Conservation (phyloP, 2,113 vertebrate genomes). For the Hassar affinis region DNA sequence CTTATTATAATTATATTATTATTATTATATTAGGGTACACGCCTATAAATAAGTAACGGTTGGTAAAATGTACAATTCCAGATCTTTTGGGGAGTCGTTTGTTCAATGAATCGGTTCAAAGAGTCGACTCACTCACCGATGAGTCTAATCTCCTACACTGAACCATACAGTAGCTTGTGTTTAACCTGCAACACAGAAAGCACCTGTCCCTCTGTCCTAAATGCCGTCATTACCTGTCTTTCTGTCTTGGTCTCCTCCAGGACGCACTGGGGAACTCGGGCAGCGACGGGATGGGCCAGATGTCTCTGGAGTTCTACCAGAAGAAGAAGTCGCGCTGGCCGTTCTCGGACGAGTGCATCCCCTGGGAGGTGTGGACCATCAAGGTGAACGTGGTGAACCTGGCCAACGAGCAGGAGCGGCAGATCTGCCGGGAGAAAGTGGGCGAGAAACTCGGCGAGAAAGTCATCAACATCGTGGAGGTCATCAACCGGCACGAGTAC, state of each 20-base stretch:
- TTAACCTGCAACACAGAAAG: background rate
- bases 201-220: background rate
- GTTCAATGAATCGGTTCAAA: background rate
- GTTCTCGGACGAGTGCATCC: conserved; percentile 95
- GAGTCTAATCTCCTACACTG: background rate
- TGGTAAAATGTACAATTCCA: background rate
- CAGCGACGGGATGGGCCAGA: conserved; percentile 90
- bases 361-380: conserved; percentile 97
- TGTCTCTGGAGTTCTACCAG: conserved; percentile 98
- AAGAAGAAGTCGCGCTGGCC: conserved; percentile 98
- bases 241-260: conserved; percentile 63
- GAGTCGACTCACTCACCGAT: background rate
- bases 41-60: background rate
- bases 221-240: background rate
- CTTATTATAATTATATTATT: background rate
- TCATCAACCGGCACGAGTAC: conserved; percentile 96
- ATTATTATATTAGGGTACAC: too few relatives aligned
- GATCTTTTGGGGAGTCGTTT: background rate
- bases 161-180: too few relatives aligned
- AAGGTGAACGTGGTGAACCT: conserved; percentile 94
- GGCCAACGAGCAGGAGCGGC: conserved; percentile 94
- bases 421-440: conserved; percentile 97
- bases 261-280: conserved; percentile 86
- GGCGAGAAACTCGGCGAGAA: conserved; percentile 97
- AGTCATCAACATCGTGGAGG: conserved; percentile 95